Conservation (phyloP, 53 echinoderm and acorn worm genomes). For the Henricia sp. region DNA sequence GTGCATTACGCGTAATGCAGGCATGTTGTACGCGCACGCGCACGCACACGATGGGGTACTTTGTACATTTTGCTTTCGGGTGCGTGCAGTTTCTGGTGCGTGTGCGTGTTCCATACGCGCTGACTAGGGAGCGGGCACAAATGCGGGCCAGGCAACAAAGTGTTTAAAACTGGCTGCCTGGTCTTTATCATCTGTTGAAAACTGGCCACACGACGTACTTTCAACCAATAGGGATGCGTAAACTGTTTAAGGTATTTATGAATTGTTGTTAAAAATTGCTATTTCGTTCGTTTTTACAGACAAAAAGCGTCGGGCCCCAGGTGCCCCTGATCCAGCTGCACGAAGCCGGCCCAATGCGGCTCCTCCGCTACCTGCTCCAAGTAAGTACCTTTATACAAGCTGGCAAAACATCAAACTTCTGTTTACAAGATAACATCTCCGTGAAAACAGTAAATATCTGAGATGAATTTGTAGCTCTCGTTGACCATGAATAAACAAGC, state of each 20-base stretch:
- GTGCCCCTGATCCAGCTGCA: constrained; percentile 46
- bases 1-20: too few species aligned
- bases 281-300: too few species aligned
- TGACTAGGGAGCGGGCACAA: background rate
- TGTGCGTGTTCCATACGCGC: too few species aligned
- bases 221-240: background rate
- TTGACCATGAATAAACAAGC: too few species aligned
- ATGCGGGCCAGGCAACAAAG: too few species aligned
- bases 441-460: background rate
- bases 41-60: too few species aligned
- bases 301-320: constrained; percentile 66
- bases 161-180: too few species aligned
- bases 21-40: too few species aligned
- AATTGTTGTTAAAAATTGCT: background rate
- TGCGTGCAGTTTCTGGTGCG: too few species aligned
- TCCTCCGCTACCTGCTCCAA: constrained; percentile 36
- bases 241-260: background rate
- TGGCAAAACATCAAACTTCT: background rate
- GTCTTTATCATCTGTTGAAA: background rate
- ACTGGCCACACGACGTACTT: background rate
- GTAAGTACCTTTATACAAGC: too few species aligned
- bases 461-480: background rate
- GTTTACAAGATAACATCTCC: background rate
- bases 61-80: too few species aligned
- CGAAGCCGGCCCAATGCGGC: constrained; percentile 43